Evolutionary conservation across 2,113 vertebrate species (phyloP).

Genomic region (Willisornis vidua): DNA sequence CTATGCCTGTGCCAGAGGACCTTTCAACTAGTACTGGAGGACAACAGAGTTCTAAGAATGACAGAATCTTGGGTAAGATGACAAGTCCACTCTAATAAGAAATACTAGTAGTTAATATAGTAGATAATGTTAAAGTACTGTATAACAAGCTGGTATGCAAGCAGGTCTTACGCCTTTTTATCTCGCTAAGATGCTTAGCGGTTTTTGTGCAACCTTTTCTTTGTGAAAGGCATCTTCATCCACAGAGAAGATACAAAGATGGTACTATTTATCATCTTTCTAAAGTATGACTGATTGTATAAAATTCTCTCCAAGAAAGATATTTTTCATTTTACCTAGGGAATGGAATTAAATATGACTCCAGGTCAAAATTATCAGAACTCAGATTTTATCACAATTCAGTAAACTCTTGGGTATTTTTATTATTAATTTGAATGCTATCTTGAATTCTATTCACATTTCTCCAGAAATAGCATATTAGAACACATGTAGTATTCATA

Average conservation of each 20-base stretch:
- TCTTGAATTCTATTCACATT: background rate
- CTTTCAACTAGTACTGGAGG: conserved; percentile 89
- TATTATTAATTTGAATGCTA: background rate
- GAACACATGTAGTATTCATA: background rate
- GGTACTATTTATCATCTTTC: background rate
- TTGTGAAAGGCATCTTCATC: background rate
- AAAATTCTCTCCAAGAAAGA: background rate
- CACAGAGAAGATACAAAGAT: background rate
- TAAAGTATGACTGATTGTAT: background rate
- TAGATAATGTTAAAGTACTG: background rate
- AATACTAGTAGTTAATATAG: background rate
- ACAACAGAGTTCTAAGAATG: conserved; percentile 86
- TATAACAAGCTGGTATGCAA: background rate
- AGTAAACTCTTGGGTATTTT: background rate
- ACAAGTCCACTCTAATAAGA: background rate
- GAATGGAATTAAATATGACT: background rate
- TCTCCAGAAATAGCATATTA: background rate
- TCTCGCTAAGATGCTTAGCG: background rate
- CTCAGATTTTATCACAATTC: background rate
- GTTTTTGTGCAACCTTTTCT: background rate
- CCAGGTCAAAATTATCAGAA: background rate
- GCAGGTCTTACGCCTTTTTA: background rate
- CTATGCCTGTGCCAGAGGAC: conserved; percentile 98
- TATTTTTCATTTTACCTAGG: background rate
- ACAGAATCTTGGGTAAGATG: conserved; percentile 84